A percentile compares a stretch with the other conserved stretches of the same genome.
These are phyloP conservation scores for Adoxophyes honmai DNA, from an alignment of 1,140 invertebrate genomes.

Conservation along the genomic window DNA sequence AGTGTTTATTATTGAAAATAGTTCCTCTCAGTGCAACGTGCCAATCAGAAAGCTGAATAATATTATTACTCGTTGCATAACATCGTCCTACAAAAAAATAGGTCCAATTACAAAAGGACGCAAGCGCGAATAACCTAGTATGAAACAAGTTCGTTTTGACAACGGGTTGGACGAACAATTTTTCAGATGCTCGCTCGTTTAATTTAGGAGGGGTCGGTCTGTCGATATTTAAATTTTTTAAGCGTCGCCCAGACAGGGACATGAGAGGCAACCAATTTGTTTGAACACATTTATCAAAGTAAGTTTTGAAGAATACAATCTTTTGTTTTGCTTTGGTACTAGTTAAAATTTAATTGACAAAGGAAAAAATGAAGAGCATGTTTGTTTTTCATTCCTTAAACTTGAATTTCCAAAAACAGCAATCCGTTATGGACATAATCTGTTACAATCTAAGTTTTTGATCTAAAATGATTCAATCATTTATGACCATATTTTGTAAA, in stretches of 20 bases:
- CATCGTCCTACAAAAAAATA: constrained; percentile 14
- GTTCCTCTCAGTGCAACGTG: too few relatives aligned
- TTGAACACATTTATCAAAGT: constrained; percentile 54
- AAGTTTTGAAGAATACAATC: too few relatives aligned
- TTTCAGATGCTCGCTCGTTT: constrained; percentile 48
- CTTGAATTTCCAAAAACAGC: too few relatives aligned
- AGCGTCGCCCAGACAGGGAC: constrained; percentile 53
- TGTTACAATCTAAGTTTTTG: too few relatives aligned
- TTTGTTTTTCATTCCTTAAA: too few relatives aligned
- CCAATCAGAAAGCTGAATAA: constrained; percentile 2
- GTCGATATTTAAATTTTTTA: constrained; percentile 69
- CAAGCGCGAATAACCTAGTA: constrained; percentile 20
- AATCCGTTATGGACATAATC: too few relatives aligned
- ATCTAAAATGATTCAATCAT: too few relatives aligned
- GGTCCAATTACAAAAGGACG: constrained; percentile 25
- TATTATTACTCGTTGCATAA: constrained; percentile 22
- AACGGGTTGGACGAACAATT: constrained; percentile 30
- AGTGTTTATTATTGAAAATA: too few relatives aligned
- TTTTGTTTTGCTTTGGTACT: too few relatives aligned
- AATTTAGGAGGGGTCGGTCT: constrained; percentile 53
- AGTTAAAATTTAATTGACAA: too few relatives aligned
- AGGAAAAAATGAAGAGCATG: too few relatives aligned
- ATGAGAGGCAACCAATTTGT: constrained; percentile 52
- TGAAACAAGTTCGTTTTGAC: constrained; percentile 25
- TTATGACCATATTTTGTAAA: too few relatives aligned